Base-by-base conservation (phyloP, 2,888 invertebrate species). In the Perizoma flavofasciatum region DNA sequence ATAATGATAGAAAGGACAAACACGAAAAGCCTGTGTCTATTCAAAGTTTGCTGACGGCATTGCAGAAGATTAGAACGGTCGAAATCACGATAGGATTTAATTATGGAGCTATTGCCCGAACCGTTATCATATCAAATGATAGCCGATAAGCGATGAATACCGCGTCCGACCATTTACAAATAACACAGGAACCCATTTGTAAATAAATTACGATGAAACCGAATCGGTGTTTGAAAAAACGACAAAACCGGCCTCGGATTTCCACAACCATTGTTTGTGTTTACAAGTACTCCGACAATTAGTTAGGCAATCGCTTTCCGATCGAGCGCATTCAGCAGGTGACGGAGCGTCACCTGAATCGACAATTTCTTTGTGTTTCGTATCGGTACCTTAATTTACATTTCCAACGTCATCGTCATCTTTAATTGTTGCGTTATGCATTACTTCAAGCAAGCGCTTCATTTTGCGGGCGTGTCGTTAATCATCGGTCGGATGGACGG, bases 221-320 rank as follows among this genome's bases (percentile, higher is more conserved):
- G 75, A 81, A 77, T 69, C 73, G 54, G 54, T 79, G 78, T 79
- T 77, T 65, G 74, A 75, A 76, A 75, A 75, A 78, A 75, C 72
- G 74, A 70, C 74, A 65, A 77, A 79, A 78, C 76, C 77, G 75
- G 72, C 70, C 71, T 81, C 80, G 79, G 81, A 83, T 81, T 72
- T 83, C 75, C 75, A 76, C 72, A 61, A 67, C 77, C 76, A 83
- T 87, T 86, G 89, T 88, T 88, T 86, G 82, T 82, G 67, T 86
- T 86, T 82, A 81, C 80, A 67, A 77, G 77, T 78, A 81, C 80
- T 74, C 74, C 76, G 78, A 79, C 81, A 82, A 82, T 85, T 75
- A 82, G 81, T 89, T 88, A 79, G 73, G 89, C 84, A 90, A 90
- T 85, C 81, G 48, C 33, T 78, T 78, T 81, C 72, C 78, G 74